Percentiles rank a stretch among this genome's conserved stretches.
These are phyloP conservation scores for Malaclemys terrapin DNA, from an alignment of 2,113 vertebrate species.

Conservation along the genomic window DNA sequence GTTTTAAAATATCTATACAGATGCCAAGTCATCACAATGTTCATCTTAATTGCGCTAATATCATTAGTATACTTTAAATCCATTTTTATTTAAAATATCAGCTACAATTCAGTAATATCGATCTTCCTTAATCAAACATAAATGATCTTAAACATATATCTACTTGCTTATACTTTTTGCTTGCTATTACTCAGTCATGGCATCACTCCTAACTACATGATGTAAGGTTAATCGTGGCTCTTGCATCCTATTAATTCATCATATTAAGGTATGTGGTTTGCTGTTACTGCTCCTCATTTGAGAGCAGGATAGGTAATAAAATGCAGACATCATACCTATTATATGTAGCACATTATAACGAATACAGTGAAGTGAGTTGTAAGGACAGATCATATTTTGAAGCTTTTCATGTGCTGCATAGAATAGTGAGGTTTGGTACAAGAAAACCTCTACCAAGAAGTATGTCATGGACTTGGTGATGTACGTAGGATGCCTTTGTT, in stretches of 20 bases:
- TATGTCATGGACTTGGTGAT: neutral
- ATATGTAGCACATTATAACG: neutral
- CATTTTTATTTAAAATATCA: neutral
- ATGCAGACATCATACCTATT: neutral
- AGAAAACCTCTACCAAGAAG: neutral
- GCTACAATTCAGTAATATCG: neutral
- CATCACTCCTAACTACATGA: neutral
- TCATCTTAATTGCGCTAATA: neutral
- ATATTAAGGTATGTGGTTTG: neutral
- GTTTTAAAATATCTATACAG: neutral
- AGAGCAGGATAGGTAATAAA: neutral
- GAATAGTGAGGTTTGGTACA: neutral
- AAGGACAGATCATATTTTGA: neutral
- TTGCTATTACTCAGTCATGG: neutral
- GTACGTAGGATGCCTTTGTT: neutral
- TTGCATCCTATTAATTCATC: neutral
- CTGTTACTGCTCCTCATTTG: neutral
- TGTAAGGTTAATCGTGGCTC: neutral
- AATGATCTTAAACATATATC: neutral
- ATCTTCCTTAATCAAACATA: neutral
- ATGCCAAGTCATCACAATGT: neutral
- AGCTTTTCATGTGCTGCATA: accelerated
- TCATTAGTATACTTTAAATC: neutral
- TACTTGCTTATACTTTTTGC: neutral
- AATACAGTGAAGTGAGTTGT: neutral